These are phyloP conservation scores for Edolisoma coerulescens DNA, from an alignment of 2,113 vertebrate species.

Conservation along the genomic window DNA sequence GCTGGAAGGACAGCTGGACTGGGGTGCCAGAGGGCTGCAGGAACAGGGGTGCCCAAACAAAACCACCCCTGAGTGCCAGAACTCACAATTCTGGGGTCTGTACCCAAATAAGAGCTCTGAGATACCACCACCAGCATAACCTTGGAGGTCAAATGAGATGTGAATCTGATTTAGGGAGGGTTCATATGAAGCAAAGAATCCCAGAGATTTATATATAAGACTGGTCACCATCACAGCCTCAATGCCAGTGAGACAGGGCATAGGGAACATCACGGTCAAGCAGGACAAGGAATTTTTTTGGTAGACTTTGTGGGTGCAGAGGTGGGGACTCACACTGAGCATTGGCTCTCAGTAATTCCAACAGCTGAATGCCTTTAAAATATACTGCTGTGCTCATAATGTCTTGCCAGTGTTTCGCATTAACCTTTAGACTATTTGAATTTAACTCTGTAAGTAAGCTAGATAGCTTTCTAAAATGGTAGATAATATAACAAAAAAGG, in stretches of 20 bases:
- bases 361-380: constrained; percentile 25
- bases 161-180: background rate
- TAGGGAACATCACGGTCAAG: background rate
- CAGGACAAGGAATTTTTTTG: background rate
- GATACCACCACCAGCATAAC: background rate
- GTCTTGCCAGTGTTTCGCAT: constrained; percentile 36
- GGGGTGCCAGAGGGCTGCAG: background rate
- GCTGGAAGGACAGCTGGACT: background rate
- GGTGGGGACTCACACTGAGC: background rate
- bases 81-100: no score
- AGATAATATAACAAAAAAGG: constrained; percentile 55
- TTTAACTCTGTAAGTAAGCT: constrained; percentile 62
- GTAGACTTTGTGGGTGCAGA: background rate
- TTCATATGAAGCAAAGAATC: background rate
- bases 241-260: background rate
- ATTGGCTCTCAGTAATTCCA: background rate
- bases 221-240: background rate
- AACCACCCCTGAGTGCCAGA: background rate
- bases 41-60: background rate
- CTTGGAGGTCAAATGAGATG: background rate
- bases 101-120: background rate
- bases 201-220: background rate
- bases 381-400: constrained; percentile 41
- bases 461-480: constrained; percentile 47
- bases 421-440: constrained; percentile 62